These are phyloP conservation scores for Cheirogaleus major DNA, from an alignment of 2,797 vertebrate species.

Conservation along the genomic window DNA sequence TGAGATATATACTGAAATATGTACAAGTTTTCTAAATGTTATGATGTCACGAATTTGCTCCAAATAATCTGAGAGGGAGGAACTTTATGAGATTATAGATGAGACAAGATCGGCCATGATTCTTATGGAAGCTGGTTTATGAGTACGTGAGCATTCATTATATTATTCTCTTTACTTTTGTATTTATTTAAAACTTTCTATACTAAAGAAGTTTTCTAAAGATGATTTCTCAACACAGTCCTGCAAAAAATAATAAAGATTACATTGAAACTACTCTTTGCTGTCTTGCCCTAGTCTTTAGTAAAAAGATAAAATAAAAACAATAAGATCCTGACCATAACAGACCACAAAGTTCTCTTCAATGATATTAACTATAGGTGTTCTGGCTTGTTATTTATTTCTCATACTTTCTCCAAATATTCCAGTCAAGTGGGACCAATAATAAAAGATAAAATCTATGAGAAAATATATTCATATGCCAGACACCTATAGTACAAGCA, in stretches of 20 bases:
- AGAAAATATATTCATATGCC: neutral
- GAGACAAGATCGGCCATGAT: neutral
- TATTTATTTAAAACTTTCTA: neutral
- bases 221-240: neutral
- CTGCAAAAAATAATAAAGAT: neutral
- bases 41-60: neutral
- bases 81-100: neutral
- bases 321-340: neutral
- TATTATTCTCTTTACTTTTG: neutral
- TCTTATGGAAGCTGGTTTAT: neutral
- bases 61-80: neutral
- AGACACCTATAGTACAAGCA: neutral
- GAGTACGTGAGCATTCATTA: neutral
- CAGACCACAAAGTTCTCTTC: neutral
- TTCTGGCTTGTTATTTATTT: neutral
- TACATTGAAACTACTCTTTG: neutral
- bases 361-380: neutral
- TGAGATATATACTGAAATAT: neutral
- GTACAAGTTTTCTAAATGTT: neutral
- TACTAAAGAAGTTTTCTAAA: neutral
- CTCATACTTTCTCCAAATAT: slow-evolving; percentile 2
- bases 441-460: neutral
- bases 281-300: neutral
- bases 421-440: neutral
- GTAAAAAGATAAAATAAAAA: neutral